phyloP scores from a whole-genome alignment of 2,888 invertebrate species.

The Melinaea menophilus region DNA sequence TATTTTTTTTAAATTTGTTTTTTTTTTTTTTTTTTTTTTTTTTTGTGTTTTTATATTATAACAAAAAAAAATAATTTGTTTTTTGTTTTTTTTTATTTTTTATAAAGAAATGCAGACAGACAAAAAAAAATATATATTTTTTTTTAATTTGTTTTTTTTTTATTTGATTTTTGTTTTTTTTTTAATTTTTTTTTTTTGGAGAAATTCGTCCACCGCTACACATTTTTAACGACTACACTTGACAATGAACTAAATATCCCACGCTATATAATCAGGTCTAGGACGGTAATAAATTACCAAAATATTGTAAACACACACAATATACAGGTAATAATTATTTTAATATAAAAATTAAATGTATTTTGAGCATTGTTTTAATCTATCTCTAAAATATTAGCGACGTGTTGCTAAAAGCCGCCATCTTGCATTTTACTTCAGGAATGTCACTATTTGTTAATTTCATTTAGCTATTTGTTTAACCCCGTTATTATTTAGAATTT shows the following conservation, averaged over 20 bases:
- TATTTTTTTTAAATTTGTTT: no score
- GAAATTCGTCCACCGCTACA: background rate
- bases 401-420: background rate
- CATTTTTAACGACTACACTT: background rate
- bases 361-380: no score
- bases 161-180: background rate
- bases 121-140: no score
- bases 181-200: background rate
- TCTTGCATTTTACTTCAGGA: background rate
- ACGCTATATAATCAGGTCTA: slow-evolving; percentile 3
- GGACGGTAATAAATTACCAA: slow-evolving; percentile 1
- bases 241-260: slow-evolving; percentile 3
- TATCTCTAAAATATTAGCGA: background rate
- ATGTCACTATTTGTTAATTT: no score
- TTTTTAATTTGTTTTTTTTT: background rate
- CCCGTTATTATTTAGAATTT: no score
- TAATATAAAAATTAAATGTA: no score
- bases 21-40: no score
- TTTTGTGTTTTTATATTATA: no score
- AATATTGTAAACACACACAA: background rate
- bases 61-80: no score
- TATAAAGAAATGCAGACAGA: no score
- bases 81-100: no score
- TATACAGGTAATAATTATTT: background rate
- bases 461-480: no score